Base-by-base conservation (phyloP, 1,140 invertebrate genomes). In the Tetramorium simillimum region DNA sequence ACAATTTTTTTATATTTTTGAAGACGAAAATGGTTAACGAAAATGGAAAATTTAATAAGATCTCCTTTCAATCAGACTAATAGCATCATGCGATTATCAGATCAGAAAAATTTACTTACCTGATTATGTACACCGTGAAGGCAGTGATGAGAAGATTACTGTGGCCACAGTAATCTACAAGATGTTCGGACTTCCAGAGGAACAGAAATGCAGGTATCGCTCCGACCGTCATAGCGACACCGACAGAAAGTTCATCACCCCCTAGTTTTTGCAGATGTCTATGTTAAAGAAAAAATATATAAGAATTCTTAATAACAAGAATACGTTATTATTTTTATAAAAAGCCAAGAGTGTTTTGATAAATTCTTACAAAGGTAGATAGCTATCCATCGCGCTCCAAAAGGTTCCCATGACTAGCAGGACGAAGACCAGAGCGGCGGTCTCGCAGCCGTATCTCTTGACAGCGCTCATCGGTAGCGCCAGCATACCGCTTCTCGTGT, bases 151-250 rank as follows among this genome's bases (percentile, higher is more conserved):
- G 96, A 73, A 98, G 95, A 93, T 98, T 98, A 86, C 97, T 97
- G 93, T 98, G 97, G 3, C 98, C 98, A 72, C 97, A 97, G 93
- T 97, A 98, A 93, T 98, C 97, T 2, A 99, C 97, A 40, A 98
- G 96, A 89, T 96, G 96, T 90, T 98, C 97, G 1, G 97, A 97
- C 94, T 97, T 97, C 96, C 97, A 97, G 18, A 98, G 95, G 93
- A 98, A 97, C 63, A 97, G 94, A 82, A 97, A 93, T 63, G 97
- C 97, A 37, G 97, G 96, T 87, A 97, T 85, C 62, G 97, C 96
- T 90, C 96, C 96, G 53, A 96, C 94, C 1, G 97, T 96, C 89
- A 97, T 91, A 49, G 97, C 96, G 9, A 98, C 93, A 1, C 97
- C 97, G 58, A 97, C 96, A 16, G 97, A 92, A 24, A 97, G 92